Evolutionary conservation across 1,140 invertebrate genomes (phyloP).

Genomic region (Scaptomyza hsui): DNA sequence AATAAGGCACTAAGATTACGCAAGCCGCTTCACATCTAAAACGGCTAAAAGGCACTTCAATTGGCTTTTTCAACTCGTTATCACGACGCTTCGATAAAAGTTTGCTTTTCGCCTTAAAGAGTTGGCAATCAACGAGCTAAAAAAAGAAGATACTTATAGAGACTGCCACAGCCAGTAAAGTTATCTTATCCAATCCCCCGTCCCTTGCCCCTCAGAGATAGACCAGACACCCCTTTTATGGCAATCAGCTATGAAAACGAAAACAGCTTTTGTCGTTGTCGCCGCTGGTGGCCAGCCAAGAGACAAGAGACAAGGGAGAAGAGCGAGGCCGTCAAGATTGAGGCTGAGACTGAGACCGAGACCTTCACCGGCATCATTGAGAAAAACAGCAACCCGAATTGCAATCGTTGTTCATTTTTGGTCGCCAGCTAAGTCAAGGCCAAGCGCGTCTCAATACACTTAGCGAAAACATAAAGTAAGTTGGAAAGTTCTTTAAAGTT

Average conservation of each 20-base stretch:
- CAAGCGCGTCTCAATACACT: constrained; percentile 12
- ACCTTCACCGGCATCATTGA: constrained; percentile 47
- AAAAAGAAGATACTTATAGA: constrained; percentile 16
- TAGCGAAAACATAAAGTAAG: neutral
- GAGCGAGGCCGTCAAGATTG: neutral
- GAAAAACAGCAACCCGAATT: constrained; percentile 13
- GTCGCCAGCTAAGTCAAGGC: constrained; percentile 36
- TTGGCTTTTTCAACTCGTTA: constrained; percentile 43
- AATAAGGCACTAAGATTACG: constrained; percentile 38
- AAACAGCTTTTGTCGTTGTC: constrained; percentile 3
- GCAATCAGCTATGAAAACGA: constrained; percentile 19
- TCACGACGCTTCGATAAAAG: constrained; percentile 61
- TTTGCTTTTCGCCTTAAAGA: constrained; percentile 36
- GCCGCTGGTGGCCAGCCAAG: constrained; percentile 9
- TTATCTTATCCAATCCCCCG: constrained; percentile 61
- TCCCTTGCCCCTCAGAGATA: constrained; percentile 12
- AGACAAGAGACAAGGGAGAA: neutral
- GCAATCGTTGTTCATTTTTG: constrained; percentile 14
- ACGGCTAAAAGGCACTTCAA: constrained; percentile 1
- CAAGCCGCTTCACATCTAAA: constrained; percentile 31
- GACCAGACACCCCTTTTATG: constrained; percentile 59
- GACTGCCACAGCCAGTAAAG: constrained; percentile 37
- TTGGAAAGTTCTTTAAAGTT: no score
- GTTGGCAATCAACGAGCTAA: constrained; percentile 15
- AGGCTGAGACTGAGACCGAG: constrained; percentile 25